A percentile compares a stretch with the other conserved stretches of the same genome.
phyloP scores from a whole-genome alignment of 2,797 vertebrate genomes.

The Myotis myotis region DNA sequence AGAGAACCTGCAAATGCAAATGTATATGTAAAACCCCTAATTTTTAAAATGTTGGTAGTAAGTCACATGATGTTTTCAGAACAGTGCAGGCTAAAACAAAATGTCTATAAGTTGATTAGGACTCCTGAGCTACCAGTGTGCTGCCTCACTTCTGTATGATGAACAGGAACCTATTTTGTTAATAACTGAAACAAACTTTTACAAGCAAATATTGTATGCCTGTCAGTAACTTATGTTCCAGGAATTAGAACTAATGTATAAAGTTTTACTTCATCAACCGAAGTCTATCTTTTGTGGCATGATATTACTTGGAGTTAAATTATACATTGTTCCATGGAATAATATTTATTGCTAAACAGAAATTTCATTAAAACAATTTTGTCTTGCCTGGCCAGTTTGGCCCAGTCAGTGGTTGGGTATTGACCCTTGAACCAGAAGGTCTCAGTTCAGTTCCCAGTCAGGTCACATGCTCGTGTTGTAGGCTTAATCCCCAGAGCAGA shows the following conservation, averaged over 20 bases:
- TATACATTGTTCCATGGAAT: not conserved
- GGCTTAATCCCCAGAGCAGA: too few relatives aligned
- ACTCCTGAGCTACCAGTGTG: not conserved
- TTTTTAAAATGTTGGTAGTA: not conserved
- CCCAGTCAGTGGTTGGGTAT: too few relatives aligned
- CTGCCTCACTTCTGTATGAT: not conserved
- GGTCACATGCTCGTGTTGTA: too few relatives aligned
- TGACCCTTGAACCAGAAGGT: too few relatives aligned
- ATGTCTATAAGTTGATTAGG: not conserved
- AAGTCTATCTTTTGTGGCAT: not conserved
- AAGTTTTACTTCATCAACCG: not conserved
- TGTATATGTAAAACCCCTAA: not conserved
- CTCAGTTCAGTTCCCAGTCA: too few relatives aligned
- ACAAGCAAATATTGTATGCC: not conserved
- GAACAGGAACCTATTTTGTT: not conserved
- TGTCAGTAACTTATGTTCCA: not conserved
- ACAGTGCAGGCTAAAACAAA: not conserved
- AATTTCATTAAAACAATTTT: constrained; percentile 30
- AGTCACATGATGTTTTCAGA: not conserved
- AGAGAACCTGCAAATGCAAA: not conserved
- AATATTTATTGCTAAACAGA: not conserved
- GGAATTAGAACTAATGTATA: not conserved
- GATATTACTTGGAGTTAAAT: not conserved
- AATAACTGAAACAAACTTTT: not conserved
- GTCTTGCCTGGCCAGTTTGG: not conserved